Evolutionary conservation across 1,140 invertebrate genomes (phyloP), one percentile per base, ranked within the genome.

Genomic region (Trichoplusia ni): DNA sequence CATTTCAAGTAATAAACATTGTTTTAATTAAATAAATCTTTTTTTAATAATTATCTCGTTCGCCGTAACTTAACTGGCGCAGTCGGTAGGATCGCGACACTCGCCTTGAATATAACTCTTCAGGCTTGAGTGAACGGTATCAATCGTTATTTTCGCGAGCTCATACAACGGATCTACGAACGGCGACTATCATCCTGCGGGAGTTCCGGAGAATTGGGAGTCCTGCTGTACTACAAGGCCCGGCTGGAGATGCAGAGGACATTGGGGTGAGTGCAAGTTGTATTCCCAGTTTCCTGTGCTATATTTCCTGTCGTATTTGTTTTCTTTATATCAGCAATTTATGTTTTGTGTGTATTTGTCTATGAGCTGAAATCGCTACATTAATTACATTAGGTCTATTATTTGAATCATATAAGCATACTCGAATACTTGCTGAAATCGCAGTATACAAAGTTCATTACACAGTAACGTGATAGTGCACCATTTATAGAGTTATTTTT

Each of bases 281-380:
- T 38, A 19, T 51, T 4, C 25, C 33, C 62, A 64, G 54, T 53
- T 64, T 58, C 62, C 51, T 49, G 9, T 58, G 62, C 62, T 58
- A 42, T 64, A 64, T 64, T 64, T 64, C 53, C 62, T 64, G 62
- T 47, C 35, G 62, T 58, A 64, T 64, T 49, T 49, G 16, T 31
- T 63, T 38, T 38, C n/a, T n/a, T n/a, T n/a, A n/a, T n/a, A n/a
- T n/a, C n/a, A n/a, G n/a, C n/a, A n/a, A n/a, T n/a, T n/a, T 19
- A 35, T 31, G 35, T 18, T 44, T 13, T 13, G 9, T 46, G 51
- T 64, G 37, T 40, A 8, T 54, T 37, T 64, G 35, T 56, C 21
- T 46, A 18, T 54, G 21, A 8, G 62, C 51, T 64, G 11, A 23
- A 44, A 44, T 44, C 40, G 40, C 40, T 21, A 44, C 11, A 18